Percentiles rank a stretch among this genome's conserved stretches.
phyloP scores from a whole-genome alignment of 2,888 invertebrate species.

The Eustalomyia histrio region DNA sequence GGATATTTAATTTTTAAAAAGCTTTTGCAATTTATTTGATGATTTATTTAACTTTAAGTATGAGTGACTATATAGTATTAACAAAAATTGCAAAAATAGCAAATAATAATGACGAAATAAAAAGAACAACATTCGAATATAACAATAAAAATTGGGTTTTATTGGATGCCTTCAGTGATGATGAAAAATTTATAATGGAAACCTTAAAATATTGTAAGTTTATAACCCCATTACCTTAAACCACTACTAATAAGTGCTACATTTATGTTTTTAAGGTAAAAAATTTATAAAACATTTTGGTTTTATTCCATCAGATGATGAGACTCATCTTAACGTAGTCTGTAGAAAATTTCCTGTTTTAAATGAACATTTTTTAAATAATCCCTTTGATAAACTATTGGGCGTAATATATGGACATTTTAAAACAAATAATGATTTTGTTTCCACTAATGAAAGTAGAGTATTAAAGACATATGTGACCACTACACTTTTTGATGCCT shows the following conservation, averaged over 20 bases:
- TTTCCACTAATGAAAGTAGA: conserved; percentile 47
- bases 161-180: conserved; percentile 34
- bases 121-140: conserved; percentile 3
- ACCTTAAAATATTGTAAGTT: conserved; percentile 35
- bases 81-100: conserved; percentile 51
- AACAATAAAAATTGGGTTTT: conserved; percentile 34
- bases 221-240: neutral
- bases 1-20: too few species aligned
- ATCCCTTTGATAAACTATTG: conserved; percentile 61
- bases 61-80: conserved; percentile 45
- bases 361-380: conserved; percentile 7
- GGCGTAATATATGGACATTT: conserved; percentile 64
- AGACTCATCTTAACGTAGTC: conserved; percentile 10
- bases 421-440: conserved; percentile 37
- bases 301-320: conserved; percentile 20
- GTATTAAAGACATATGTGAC: conserved; percentile 74
- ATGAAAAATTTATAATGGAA: conserved; percentile 10
- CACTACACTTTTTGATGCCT: conserved; percentile 71
- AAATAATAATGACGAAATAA: neutral
- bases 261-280: conserved; percentile 3
- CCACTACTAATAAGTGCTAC: too few species aligned
- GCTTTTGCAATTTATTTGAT: too few species aligned
- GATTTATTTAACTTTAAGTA: conserved; percentile 6
- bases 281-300: conserved; percentile 5
- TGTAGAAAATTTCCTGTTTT: conserved; percentile 1